Evolutionary conservation across 1,140 invertebrate genomes (phyloP).

Genomic region (Coenobita brevimanus): DNA sequence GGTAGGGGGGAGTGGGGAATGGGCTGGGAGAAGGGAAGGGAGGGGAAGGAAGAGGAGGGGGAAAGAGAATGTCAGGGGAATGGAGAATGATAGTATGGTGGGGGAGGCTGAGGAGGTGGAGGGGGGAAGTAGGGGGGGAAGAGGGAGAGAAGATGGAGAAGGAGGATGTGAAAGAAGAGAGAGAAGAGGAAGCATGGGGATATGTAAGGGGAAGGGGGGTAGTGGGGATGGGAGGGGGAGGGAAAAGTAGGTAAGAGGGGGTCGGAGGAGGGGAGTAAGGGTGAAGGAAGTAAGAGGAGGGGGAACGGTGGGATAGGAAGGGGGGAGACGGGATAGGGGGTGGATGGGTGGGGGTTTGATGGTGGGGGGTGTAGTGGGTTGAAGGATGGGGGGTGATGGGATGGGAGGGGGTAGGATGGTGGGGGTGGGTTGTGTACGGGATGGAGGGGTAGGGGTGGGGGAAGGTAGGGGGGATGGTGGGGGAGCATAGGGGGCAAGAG

Average conservation of each 20-base stretch:
- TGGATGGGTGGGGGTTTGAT: neutral
- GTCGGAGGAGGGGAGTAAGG: neutral
- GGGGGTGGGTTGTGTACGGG: no score
- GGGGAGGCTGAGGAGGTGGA: neutral
- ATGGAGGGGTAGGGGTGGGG: no score
- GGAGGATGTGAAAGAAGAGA: neutral
- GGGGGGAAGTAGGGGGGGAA: no score
- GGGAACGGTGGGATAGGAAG: neutral
- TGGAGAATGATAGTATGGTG: neutral
- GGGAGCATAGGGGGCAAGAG: no score
- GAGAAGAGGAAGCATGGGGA: neutral
- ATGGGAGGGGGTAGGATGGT: no score
- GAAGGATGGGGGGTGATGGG: no score
- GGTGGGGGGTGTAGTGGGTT: no score
- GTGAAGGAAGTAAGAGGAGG: neutral
- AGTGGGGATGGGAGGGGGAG: neutral
- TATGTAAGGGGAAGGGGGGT: no score
- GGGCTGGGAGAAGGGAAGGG: neutral
- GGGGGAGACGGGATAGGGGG: neutral
- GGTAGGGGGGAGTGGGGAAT: neutral
- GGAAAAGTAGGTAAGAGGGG: neutral
- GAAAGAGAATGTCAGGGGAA: neutral
- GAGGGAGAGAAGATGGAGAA: neutral
- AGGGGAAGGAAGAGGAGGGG: neutral
- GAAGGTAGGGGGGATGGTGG: no score